Evolutionary conservation across 2,888 invertebrate genomes (phyloP), one percentile per base, ranked within the genome.

Genomic region (Strigamia maritima): DNA sequence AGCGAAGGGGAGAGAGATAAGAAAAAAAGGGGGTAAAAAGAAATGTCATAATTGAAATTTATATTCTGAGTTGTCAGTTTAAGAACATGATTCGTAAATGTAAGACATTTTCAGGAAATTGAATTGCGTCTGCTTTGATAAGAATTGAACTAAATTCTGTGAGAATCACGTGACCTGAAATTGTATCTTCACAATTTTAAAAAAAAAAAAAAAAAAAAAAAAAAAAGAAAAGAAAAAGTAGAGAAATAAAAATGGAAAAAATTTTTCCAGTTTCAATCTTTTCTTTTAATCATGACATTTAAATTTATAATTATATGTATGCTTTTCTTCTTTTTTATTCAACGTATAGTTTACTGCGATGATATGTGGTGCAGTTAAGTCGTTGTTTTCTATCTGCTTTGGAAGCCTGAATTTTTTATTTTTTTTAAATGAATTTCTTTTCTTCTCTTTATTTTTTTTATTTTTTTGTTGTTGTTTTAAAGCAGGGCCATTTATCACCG

Each of bases 91-190:
- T 54, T 54, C 54, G 54, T 54, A 54, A 54, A 54, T 54, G 54
- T 54, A 54, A 54, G 54, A 54, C 54, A 54, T 54, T 54, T 54
- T 54, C 54, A 54, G 54, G 54, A 54, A 54, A 54, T 54, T 54
- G 54, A 54, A 54, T 54, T 54, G 54, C 54, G 54, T 54, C 54
- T 54, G 54, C 54, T 54, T 54, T 54, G 54, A 54, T 54, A 54
- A 54, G 54, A 54, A 22, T 54, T 54, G 54, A n/a, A 54, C 54
- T 54, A 54, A 54, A 19, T 54, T 54, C 16, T 19, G 54, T 54
- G 54, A 54, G 54, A 54, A 54, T 54, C 54, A 54, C 54, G 54
- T 54, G 54, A 54, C 54, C 54, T 54, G 54, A 54, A 54, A 54
- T 54, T 54, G 19, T 54, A 54, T 19, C 19, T 54, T 19, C 54